Evolutionary conservation across 1,140 invertebrate genomes (phyloP).

Genomic region (Atta colombica): DNA sequence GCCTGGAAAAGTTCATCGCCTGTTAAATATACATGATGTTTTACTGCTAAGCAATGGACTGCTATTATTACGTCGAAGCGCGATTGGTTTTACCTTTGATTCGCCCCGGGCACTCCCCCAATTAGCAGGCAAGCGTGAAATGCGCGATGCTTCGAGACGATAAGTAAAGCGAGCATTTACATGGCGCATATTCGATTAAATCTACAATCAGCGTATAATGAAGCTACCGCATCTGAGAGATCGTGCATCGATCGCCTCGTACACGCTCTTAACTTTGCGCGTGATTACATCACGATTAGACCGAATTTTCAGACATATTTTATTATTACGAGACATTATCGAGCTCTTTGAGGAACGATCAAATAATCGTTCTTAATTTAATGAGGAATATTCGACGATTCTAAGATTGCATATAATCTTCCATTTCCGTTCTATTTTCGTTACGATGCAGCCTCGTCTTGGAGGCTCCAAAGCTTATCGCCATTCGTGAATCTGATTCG

Average conservation of each 20-base stretch:
- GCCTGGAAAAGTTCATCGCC: conserved; percentile 26
- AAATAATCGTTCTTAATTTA: background rate
- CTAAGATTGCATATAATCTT: background rate
- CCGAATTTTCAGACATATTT: background rate
- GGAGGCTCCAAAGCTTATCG: background rate
- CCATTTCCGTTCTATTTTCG: conserved; percentile 22
- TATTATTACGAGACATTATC: background rate
- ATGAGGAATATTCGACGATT: background rate
- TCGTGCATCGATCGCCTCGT: conserved; percentile 1
- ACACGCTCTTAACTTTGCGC: background rate
- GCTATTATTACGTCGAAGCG: background rate
- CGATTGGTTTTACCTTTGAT: conserved; percentile 43
- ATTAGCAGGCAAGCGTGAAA: conserved; percentile 36
- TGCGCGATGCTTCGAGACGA: conserved; percentile 18
- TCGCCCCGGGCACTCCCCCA: conserved; percentile 10
- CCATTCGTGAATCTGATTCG: background rate
- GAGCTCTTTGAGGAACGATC: background rate
- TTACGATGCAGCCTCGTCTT: background rate
- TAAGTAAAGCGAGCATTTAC: conserved; percentile 41
- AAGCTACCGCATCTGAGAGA: background rate
- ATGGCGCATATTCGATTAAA: conserved; percentile 15
- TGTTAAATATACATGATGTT: conserved; percentile 5
- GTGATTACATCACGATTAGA: background rate
- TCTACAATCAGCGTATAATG: background rate
- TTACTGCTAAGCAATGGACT: conserved; percentile 2